Evolutionary conservation across 2,113 vertebrate species (phyloP), one percentile per base, ranked within the genome.

Genomic region (Peromyscus maniculatus): DNA sequence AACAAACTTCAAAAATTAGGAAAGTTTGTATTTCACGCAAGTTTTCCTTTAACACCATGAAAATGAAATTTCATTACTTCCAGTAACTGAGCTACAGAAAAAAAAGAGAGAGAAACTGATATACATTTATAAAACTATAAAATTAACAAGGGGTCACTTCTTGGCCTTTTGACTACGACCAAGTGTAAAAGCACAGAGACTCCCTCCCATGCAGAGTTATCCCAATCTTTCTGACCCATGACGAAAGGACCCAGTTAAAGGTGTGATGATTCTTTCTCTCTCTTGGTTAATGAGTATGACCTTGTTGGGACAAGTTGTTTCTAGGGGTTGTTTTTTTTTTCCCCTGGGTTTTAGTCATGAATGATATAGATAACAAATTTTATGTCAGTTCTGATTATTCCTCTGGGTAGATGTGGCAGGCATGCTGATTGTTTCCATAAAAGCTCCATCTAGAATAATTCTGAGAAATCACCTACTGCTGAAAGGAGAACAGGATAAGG

Each of bases 401-500:
- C 22, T 87, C 8, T 83, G 33, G 8, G 28, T 4, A 36, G 75
- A 84, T 80, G 80, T 8, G 57, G 24, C 49, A 57, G 57, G 24
- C 49, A 57, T 5, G 36, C 62, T 46, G 52, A 95, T 93, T 75
- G 21, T 31, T 92, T 90, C 92, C 75, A 36, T 86, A 52, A 49
- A 52, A 90, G 66, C 69, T 39, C 12, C 1, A 82, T 21, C 67
- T 59, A 89, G 62, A 95, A 49, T 66, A 31, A 69, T 91, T 87
- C 87, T 92, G 75, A 93, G 83, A 96, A 94, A 96, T 72, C 43
- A 52, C 39, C 57, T 88, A 17, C 36, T 77, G 11, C 16, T 80
- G 69, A 95, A 83, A 82, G 78, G 64, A 46, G 8, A 52, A 1
- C 10, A 67, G 31, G 22, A 46, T 91, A 69, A 24, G 24, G 87